Conservation (phyloP, 2,113 vertebrate species). For the Dicaeum eximium region DNA sequence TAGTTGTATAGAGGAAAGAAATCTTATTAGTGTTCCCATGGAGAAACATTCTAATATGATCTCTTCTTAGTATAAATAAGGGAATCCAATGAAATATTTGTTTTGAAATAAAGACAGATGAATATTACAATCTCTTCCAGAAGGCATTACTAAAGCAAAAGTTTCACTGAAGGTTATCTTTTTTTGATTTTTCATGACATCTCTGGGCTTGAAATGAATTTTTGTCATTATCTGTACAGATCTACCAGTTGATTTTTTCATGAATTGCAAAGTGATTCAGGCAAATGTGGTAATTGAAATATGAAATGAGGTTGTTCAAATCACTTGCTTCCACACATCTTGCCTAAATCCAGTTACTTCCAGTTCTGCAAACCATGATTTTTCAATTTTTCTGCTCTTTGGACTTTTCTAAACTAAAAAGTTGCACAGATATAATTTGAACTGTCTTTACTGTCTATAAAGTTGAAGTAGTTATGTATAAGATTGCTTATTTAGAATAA, state of each 20-base stretch:
- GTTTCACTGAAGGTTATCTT: not conserved
- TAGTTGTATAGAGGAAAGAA: not conserved
- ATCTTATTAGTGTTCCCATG: not conserved
- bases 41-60: not conserved
- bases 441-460: not conserved
- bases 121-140: not conserved
- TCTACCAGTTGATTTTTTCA: not conserved
- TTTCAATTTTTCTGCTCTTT: not conserved
- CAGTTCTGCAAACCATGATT: not conserved
- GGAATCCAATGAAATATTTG: not conserved
- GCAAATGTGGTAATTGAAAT: not conserved
- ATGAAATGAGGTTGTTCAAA: not conserved
- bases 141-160: not conserved
- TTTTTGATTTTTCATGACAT: not conserved
- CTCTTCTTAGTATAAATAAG: not conserved
- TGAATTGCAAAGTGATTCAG: not conserved
- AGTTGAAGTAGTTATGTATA: not conserved
- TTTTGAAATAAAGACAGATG: not conserved
- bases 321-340: not conserved
- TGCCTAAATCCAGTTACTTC: not conserved
- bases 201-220: not conserved
- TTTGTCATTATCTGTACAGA: not conserved
- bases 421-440: not conserved
- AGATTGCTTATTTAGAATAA: not conserved
- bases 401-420: not conserved